phyloP scores from a whole-genome alignment of 2,797 vertebrate species.

The Leuciscus waleckii region DNA sequence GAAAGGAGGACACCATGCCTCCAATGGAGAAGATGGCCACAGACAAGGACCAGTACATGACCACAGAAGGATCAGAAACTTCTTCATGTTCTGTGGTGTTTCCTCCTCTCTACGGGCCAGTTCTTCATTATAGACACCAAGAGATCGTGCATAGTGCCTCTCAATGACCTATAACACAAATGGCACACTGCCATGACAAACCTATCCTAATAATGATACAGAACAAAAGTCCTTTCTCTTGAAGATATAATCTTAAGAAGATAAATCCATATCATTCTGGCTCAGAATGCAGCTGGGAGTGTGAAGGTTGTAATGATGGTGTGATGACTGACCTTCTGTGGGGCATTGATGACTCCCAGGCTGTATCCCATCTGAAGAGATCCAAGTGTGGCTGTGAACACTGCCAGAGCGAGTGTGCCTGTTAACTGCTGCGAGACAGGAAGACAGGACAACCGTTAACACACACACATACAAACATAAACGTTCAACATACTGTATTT shows the following conservation, averaged over 20 bases:
- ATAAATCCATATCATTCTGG: not conserved
- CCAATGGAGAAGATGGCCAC: conserved; percentile 92
- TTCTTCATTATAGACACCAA: conserved; percentile 73
- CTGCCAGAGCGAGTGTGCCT: conserved; percentile 82
- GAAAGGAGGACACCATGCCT: conserved; percentile 92
- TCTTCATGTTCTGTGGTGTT: conserved; percentile 60
- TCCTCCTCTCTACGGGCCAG: not conserved
- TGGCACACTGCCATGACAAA: not conserved
- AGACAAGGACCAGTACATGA: conserved; percentile 93
- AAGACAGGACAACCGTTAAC: not conserved
- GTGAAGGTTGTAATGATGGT: conserved; percentile 7
- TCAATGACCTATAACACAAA: conserved; percentile 83
- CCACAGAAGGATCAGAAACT: conserved; percentile 66
- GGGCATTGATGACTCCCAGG: conserved; percentile 94
- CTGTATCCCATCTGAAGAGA: conserved; percentile 95
- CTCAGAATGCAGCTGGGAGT: conserved; percentile 6
- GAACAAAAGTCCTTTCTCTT: not conserved
- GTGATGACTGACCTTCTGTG: conserved; percentile 83
- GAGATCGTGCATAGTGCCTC: conserved; percentile 79
- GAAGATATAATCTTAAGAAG: not conserved
- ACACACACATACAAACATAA: not conserved
- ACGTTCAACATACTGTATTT: not conserved
- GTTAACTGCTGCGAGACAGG: conserved; percentile 81
- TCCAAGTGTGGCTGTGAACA: conserved; percentile 86
- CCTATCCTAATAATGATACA: not conserved